Base-by-base conservation (phyloP, 2,888 invertebrate genomes). In the Eupithecia inturbata region DNA sequence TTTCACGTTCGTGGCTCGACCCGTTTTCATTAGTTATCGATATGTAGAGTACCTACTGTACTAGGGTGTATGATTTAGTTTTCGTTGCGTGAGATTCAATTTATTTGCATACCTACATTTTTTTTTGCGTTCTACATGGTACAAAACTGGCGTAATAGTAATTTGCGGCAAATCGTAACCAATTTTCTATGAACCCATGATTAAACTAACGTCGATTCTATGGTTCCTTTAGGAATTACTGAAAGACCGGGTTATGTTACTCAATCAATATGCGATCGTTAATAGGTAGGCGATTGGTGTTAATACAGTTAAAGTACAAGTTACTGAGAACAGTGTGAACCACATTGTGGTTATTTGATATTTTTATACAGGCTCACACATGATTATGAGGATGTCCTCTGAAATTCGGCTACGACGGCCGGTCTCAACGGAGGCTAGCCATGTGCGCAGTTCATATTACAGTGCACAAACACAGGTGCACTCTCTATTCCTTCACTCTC, bases 1-100 rank as follows among this genome's bases (percentile, higher is more conserved):
- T 77, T 80, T 69, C 80, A 80, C 80, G 80, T 80, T 45, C 79
- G 77, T 68, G 74, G 71, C 73, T 71, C 75, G 77, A 75, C 76
- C 78, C 66, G 69, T 69, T 62, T 57, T 60, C 53, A 57, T 66
- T 71, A 33, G 41, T 41, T 22, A 19, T 62, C 63, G 72, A 70
- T 72, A 68, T 60, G 36, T 72, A 72, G 53, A 69, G 31, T 70
- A 33, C 22, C 39, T 67, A 70, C 66, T 64, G 53, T 36, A 31
- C 31, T 62, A 9, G 3, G 19, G 31, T 62, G 62, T 31, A 9
- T 62, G 10, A 19, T 62, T 31, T 62, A 19, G 19, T 62, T 31
- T 19, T 62, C 12, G 12, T 57, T 14, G 57, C 26, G 26, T 26
- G 14, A 57, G 26, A 26, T 26, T 53, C 49, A 45, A n/a, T n/a